Evolutionary conservation across 1,140 invertebrate species (phyloP), one percentile per base, ranked within the genome.

Genomic region (Drosophila ogumai): DNA sequence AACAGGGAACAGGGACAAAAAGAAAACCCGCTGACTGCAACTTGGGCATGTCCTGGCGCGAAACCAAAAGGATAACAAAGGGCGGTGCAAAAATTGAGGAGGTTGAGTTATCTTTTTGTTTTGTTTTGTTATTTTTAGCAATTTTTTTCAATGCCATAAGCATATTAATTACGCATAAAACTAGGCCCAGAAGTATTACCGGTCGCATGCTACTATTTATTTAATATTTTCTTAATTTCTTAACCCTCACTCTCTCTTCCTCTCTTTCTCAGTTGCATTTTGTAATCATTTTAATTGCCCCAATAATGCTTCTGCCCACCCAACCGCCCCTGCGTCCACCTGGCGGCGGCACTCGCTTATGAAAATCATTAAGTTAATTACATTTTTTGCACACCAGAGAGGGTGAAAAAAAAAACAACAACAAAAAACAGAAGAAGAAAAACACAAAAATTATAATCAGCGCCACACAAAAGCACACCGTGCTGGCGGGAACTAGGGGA

Each of bases 341-440:
- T 57, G 74, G 55, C 74, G 74, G 55, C 79, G 71, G 61, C 81
- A 43, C 55, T 77, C 76, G 75, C 67, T 88, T 88, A 88, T 88
- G 85, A 71, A 88, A 88, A 88, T 88, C 84, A 88, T 88, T 88
- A 88, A 88, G 85, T 88, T 88, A 88, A 88, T 88, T 88, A 88
- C 76, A 90, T 90, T 88, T 88, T 88, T 88, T 88, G 85, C 85
- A 81, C 84, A 77, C 74, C 58, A 65, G 44, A 65, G 50, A 81
- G 61, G 52, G 52, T 54, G 34, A 71, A 52, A 47, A 52, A 63
- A 59, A 63, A 64, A 47, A 28, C 32, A 36, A 58, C 25, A 46
- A 44, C 5, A 44, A n/a, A 19, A 66, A 63, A 54, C 50, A 36
- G 50, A 41, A 50, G 49, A 47, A 43, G 22, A 40, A 59, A 76